phyloP scores from a whole-genome alignment of 2,888 invertebrate genomes.

The Barypeithes pellucidus region DNA sequence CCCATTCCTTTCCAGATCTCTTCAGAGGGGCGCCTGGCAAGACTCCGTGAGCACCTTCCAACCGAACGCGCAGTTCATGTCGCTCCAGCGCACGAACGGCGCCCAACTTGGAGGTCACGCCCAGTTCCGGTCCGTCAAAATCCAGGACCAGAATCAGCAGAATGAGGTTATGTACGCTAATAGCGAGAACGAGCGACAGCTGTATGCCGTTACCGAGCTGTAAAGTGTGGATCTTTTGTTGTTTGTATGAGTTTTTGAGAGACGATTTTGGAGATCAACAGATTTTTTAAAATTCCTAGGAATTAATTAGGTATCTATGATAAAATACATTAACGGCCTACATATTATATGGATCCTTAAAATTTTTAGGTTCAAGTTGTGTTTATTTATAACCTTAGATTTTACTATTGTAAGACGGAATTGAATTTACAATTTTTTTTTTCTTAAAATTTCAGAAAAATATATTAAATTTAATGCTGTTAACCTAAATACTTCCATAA shows the following conservation, averaged over 20 bases:
- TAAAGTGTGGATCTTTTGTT: conserved; percentile 65
- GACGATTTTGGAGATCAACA: conserved; percentile 1
- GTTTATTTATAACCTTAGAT: too few relatives aligned
- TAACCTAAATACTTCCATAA: too few relatives aligned
- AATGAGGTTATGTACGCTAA: conserved; percentile 69
- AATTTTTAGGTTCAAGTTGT: too few relatives aligned
- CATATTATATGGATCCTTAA: too few relatives aligned
- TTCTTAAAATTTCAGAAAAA: too few relatives aligned
- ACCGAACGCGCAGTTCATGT: conserved; percentile 68
- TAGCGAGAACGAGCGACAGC: conserved; percentile 70
- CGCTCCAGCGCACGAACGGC: conserved; percentile 71
- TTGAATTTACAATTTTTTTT: too few relatives aligned
- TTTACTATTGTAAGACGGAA: too few relatives aligned
- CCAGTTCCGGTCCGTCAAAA: conserved; percentile 68
- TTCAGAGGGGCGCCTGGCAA: conserved; percentile 70
- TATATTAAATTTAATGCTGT: too few relatives aligned
- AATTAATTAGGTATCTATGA: too few relatives aligned
- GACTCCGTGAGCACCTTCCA: conserved; percentile 61
- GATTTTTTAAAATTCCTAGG: too few relatives aligned
- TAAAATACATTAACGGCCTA: too few relatives aligned
- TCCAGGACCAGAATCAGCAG: conserved; percentile 68
- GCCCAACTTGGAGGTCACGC: conserved; percentile 64
- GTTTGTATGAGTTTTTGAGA: conserved; percentile 6
- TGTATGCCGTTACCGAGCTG: conserved; percentile 85
- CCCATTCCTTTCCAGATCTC: conserved; percentile 64